These are phyloP conservation scores for Microplitis mediator DNA, from an alignment of 1,140 invertebrate species.

Conservation along the genomic window DNA sequence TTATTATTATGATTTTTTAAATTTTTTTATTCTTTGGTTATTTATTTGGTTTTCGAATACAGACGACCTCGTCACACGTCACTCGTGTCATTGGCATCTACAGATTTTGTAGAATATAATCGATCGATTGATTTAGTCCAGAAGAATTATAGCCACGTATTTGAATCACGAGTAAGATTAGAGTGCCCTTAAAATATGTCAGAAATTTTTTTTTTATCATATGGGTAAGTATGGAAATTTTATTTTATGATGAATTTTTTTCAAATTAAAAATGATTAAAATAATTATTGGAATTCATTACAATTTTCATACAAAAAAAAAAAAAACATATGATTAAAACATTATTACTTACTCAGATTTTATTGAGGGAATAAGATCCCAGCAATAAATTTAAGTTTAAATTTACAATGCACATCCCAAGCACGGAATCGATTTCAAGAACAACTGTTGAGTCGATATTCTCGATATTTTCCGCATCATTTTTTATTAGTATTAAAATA, in stretches of 20 bases:
- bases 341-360: too few relatives aligned
- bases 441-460: constrained; percentile 21
- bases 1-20: constrained; percentile 28
- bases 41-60: too few relatives aligned
- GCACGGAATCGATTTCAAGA: not conserved
- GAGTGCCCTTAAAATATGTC: too few relatives aligned
- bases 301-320: too few relatives aligned
- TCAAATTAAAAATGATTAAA: too few relatives aligned
- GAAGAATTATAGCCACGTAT: not conserved
- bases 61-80: too few relatives aligned
- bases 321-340: too few relatives aligned
- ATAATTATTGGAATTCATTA: too few relatives aligned
- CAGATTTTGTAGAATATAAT: not conserved
- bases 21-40: constrained; percentile 22
- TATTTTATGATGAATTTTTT: not conserved
- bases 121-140: not conserved
- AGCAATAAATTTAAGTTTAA: not conserved
- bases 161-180: too few relatives aligned
- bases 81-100: constrained; percentile 1
- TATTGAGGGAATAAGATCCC: too few relatives aligned
- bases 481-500: constrained; percentile 7
- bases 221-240: not conserved
- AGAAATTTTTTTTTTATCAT: too few relatives aligned
- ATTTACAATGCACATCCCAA: constrained; percentile 3
- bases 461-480: constrained; percentile 15